phyloP scores from a whole-genome alignment of 2,888 invertebrate species.

The Drosophila planitibia region DNA sequence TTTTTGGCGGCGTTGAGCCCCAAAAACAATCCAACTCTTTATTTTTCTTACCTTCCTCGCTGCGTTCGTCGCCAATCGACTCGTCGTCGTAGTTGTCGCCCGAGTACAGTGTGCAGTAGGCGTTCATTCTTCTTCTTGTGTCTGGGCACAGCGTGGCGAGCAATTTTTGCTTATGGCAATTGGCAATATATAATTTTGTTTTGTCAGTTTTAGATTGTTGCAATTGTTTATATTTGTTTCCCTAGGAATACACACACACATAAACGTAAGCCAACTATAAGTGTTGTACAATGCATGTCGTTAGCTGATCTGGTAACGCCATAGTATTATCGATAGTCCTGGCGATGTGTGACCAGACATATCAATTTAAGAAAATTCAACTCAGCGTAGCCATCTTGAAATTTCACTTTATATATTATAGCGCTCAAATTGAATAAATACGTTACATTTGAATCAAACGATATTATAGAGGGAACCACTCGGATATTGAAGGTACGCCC shows the following conservation, averaged over 20 bases:
- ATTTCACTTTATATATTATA: background rate
- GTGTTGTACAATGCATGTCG: constrained; percentile 25
- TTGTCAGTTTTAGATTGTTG: background rate
- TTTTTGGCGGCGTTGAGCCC: constrained; percentile 8
- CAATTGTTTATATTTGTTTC: constrained; percentile 53
- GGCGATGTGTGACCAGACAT: constrained; percentile 10
- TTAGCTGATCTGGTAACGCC: constrained; percentile 13
- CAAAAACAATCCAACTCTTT: background rate
- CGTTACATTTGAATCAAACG: background rate
- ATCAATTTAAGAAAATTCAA: background rate
- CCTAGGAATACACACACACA: constrained; percentile 27
- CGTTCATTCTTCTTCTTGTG: constrained; percentile 45
- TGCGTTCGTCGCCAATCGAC: constrained; percentile 72
- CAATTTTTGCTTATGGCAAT: background rate
- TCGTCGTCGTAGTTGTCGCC: constrained; percentile 70
- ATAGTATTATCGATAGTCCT: constrained; percentile 1
- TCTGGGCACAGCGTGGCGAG: background rate
- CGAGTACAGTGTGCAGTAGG: constrained; percentile 56
- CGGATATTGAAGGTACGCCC: background rate
- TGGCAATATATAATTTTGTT: background rate
- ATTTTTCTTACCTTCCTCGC: constrained; percentile 68
- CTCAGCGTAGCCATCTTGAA: background rate
- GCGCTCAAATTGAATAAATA: constrained; percentile 1
- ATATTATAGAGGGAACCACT: background rate
- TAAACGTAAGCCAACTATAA: constrained; percentile 9